Percentiles rank a stretch among this genome's conserved stretches.
Evolutionary conservation across 1,140 invertebrate genomes (phyloP).

Genomic region (Sipha flava): DNA sequence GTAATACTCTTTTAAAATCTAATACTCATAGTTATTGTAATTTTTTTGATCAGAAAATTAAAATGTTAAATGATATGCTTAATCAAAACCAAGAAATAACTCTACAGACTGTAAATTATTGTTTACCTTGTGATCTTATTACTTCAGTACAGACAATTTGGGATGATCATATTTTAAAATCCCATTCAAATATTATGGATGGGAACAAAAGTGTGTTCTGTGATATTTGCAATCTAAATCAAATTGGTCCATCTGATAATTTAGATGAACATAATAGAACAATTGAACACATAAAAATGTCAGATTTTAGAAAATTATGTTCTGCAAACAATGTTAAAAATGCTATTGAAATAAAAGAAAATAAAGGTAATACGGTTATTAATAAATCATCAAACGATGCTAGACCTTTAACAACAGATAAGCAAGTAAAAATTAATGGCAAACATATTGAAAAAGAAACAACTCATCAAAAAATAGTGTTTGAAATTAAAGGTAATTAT

Average conservation of each 20-base stretch:
- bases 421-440: background rate
- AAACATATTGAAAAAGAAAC: background rate
- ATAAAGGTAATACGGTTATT: background rate
- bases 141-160: background rate
- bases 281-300: slow-evolving; percentile 17
- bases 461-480: background rate
- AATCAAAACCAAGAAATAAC: background rate
- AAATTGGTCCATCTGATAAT: background rate
- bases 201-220: background rate
- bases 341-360: background rate
- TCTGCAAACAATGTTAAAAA: background rate
- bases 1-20: background rate
- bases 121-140: slow-evolving; percentile 3
- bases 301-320: background rate
- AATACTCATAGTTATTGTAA: background rate
- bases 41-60: background rate
- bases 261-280: background rate
- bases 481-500: slow-evolving; percentile 10
- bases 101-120: background rate
- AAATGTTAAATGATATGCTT: background rate
- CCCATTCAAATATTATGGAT: background rate
- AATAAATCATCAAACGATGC: background rate
- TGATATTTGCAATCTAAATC: background rate
- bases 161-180: background rate
- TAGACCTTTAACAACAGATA: background rate